Evolutionary conservation across 2,888 invertebrate genomes (phyloP).

Genomic region (Lepetodrilus schrolli): DNA sequence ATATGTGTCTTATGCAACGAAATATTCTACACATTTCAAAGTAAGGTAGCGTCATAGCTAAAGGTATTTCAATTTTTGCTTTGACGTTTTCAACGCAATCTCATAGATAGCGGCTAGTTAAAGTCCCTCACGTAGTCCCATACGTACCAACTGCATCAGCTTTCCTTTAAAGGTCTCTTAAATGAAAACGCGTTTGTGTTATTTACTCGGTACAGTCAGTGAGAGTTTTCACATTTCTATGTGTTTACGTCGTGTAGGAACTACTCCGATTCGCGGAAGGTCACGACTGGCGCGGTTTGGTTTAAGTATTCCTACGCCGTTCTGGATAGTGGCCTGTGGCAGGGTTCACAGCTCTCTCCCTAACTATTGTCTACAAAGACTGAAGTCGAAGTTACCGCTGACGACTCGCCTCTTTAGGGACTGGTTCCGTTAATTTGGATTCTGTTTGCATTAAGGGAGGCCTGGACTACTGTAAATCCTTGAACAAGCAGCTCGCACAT

Average conservation of each 20-base stretch:
- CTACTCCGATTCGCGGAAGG: constrained; percentile 13
- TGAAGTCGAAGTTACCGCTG: background rate
- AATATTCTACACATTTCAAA: too few species aligned
- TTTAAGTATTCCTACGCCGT: constrained; percentile 3
- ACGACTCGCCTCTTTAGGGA: background rate
- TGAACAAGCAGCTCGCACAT: constrained; percentile 40
- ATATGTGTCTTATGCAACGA: too few species aligned
- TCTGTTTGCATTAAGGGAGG: constrained; percentile 41
- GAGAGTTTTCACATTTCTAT: constrained; percentile 23
- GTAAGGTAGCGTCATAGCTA: too few species aligned
- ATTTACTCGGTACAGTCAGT: constrained; percentile 7
- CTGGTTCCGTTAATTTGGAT: constrained; percentile 17
- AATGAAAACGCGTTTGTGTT: constrained; percentile 3
- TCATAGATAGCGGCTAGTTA: too few species aligned
- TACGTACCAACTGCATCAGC: constrained; percentile 4
- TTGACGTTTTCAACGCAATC: too few species aligned
- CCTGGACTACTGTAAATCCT: constrained; percentile 30
- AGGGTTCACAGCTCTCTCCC: background rate
- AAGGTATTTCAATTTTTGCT: too few species aligned
- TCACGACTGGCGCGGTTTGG: background rate
- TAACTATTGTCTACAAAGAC: constrained; percentile 27
- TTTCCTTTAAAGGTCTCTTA: constrained; percentile 14
- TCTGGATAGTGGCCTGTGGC: background rate
- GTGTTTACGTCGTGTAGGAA: background rate
- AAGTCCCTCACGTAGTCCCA: background rate